Evolutionary conservation across 2,113 vertebrate genomes (phyloP).

Genomic region (Heloderma charlesbogerti): DNA sequence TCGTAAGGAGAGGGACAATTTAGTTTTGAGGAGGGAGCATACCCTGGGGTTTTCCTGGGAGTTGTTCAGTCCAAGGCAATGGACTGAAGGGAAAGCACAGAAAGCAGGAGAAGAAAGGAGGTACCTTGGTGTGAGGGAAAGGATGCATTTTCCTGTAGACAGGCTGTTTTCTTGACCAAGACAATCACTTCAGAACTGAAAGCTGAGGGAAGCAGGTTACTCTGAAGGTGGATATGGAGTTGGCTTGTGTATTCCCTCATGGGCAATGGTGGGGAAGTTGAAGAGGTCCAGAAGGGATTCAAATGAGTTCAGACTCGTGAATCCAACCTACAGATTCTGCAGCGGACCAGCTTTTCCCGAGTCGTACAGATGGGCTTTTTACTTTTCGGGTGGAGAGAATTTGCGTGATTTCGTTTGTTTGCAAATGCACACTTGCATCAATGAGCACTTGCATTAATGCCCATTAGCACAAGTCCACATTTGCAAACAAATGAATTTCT

Average conservation of each 20-base stretch:
- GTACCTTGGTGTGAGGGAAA: background rate
- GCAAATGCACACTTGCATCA: too few species aligned
- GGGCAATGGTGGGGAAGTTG: too few species aligned
- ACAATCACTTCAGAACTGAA: background rate
- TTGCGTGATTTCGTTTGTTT: too few species aligned
- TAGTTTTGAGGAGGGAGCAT: background rate
- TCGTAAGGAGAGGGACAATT: background rate
- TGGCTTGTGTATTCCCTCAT: background rate
- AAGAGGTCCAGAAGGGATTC: too few species aligned
- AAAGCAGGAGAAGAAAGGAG: background rate
- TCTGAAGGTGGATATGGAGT: background rate
- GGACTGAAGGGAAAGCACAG: background rate
- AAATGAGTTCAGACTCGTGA: too few species aligned
- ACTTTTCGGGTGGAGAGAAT: too few species aligned
- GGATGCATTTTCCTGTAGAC: background rate
- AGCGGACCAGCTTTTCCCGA: too few species aligned
- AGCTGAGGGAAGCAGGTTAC: background rate
- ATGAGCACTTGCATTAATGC: too few species aligned
- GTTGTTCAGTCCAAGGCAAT: background rate
- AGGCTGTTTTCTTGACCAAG: background rate
- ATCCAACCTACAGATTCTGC: too few species aligned
- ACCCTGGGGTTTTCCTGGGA: background rate
- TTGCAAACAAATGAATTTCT: too few species aligned
- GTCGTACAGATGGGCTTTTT: too few species aligned
- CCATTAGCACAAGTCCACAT: too few species aligned